phyloP scores from a whole-genome alignment of 2,888 invertebrate genomes.

The Yponomeuta evonymella region DNA sequence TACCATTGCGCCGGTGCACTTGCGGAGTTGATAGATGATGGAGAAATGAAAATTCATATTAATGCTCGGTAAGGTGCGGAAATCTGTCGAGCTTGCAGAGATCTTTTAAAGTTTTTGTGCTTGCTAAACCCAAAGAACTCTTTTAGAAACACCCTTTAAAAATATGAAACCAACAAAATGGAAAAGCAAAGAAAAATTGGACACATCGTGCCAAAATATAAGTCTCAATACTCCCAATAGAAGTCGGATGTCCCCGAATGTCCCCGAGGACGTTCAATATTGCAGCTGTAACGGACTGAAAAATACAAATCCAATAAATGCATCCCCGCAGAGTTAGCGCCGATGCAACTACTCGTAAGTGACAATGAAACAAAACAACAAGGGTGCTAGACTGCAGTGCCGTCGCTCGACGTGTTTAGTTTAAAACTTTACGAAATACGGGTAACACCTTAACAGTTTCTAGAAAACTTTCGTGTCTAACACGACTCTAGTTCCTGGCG shows the following conservation, averaged over 20 bases:
- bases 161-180: not conserved
- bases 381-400: not conserved
- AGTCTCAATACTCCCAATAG: not conserved
- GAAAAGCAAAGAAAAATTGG: not conserved
- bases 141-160: too few species aligned
- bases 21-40: constrained; percentile 1
- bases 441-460: not conserved
- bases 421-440: constrained; percentile 5
- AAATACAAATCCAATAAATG: constrained; percentile 14
- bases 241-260: not conserved
- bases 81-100: not conserved
- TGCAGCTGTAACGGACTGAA: constrained; percentile 7
- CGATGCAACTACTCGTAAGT: constrained; percentile 3
- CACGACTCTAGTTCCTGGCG: not conserved
- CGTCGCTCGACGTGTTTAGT: constrained; percentile 6
- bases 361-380: constrained; percentile 12
- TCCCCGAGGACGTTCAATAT: not conserved
- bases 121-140: not conserved
- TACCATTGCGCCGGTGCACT: not conserved
- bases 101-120: not conserved
- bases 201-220: not conserved
- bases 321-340: constrained; percentile 6
- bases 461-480: constrained; percentile 1
- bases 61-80: not conserved
- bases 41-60: not conserved